These are phyloP conservation scores for Herminia tarsipennalis DNA, from an alignment of 2,888 invertebrate genomes.

Conservation along the genomic window DNA sequence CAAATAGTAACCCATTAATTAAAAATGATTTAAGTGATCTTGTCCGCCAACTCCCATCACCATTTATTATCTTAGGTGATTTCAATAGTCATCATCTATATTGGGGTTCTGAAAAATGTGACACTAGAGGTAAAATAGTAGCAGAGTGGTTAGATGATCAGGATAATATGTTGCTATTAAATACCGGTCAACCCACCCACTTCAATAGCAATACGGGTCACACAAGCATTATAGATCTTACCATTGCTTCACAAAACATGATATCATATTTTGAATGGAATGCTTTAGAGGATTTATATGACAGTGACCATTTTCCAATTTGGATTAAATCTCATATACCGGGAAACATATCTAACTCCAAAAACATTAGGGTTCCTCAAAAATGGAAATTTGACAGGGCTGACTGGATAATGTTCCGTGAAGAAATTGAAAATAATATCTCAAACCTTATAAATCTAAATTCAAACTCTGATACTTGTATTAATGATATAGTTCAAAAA, in stretches of 20 bases:
- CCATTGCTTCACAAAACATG: conserved; percentile 25
- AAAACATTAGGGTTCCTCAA: neutral
- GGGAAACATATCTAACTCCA: neutral
- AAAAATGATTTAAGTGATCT: neutral
- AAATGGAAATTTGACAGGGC: neutral
- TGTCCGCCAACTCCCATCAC: neutral
- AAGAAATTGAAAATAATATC: neutral
- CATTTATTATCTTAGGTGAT: conserved; percentile 2
- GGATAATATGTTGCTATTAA: neutral
- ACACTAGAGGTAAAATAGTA: conserved; percentile 13
- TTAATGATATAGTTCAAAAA: too few relatives aligned
- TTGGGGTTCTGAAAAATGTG: conserved; percentile 23
- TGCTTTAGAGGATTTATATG: conserved; percentile 25
- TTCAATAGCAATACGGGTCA: conserved; percentile 16
- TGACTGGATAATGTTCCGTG: conserved; percentile 1
- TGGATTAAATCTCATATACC: conserved; percentile 1
- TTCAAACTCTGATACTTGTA: too few relatives aligned
- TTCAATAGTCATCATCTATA: conserved; percentile 19
- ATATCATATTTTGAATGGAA: conserved; percentile 30
- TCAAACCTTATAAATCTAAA: too few relatives aligned
- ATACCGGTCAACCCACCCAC: neutral
- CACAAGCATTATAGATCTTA: conserved; percentile 9
- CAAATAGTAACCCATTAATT: too few relatives aligned
- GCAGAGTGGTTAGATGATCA: conserved; percentile 1
- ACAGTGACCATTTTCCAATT: conserved; percentile 27